Evolutionary conservation across 2,888 invertebrate genomes (phyloP).

Genomic region (Eupithecia subumbrata): DNA sequence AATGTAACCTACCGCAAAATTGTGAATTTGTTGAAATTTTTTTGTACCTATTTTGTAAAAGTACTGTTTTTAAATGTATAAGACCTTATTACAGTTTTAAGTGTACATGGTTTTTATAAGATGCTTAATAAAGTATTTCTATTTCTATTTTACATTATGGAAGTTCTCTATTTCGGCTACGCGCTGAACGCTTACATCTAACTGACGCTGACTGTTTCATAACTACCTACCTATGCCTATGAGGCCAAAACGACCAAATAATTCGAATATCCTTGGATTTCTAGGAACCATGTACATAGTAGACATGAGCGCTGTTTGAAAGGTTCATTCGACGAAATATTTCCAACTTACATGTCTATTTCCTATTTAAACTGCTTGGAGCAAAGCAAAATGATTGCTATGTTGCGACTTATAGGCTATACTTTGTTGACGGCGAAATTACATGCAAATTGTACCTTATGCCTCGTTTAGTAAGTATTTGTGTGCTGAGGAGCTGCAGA

Average conservation of each 20-base stretch:
- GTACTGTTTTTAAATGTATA: no score
- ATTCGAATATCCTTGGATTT: neutral
- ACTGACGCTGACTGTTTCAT: neutral
- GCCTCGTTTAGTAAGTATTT: no score
- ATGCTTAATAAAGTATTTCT: no score
- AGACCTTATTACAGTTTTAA: no score
- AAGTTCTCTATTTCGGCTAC: neutral
- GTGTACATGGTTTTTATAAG: no score
- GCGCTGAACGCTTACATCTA: neutral
- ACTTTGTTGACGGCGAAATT: neutral
- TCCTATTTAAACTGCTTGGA: neutral
- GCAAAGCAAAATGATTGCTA: neutral
- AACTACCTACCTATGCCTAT: neutral
- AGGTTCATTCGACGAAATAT: neutral
- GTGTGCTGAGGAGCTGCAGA: no score
- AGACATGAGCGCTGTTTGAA: neutral
- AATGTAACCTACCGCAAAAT: no score
- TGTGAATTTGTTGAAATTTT: no score
- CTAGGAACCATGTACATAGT: neutral
- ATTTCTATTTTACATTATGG: no score
- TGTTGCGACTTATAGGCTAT: neutral
- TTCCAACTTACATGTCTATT: neutral
- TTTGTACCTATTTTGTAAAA: no score
- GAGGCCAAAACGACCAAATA: neutral
- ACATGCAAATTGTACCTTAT: no score